phyloP scores from a whole-genome alignment of 1,140 invertebrate genomes.

The Sitobion miscanthi region DNA sequence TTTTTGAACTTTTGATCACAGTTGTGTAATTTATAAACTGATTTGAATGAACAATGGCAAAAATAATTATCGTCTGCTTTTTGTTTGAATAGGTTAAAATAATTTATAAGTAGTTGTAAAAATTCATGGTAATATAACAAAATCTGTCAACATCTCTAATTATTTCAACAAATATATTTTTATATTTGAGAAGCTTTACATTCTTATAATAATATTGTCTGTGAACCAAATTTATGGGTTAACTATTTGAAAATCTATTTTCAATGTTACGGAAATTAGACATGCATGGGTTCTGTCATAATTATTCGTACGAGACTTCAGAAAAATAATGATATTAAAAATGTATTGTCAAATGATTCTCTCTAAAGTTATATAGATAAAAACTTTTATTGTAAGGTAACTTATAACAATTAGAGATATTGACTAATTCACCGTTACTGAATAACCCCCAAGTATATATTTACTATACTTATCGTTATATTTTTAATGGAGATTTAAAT shows the following conservation, averaged over 20 bases:
- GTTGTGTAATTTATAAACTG: background rate
- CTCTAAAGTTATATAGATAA: background rate
- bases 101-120: background rate
- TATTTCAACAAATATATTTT: background rate
- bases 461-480: background rate
- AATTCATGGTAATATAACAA: background rate
- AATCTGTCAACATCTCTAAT: background rate
- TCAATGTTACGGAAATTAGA: too few species aligned
- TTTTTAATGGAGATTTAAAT: background rate
- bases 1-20: background rate
- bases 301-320: background rate
- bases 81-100: slow-evolving; percentile 30
- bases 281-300: background rate
- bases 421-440: background rate
- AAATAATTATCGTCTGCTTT: background rate
- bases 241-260: too few species aligned
- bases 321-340: background rate
- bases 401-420: background rate
- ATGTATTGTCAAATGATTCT: background rate
- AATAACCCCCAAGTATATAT: background rate
- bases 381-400: background rate
- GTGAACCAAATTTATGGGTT: too few species aligned
- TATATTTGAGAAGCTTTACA: background rate
- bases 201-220: background rate
- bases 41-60: background rate